Base-by-base conservation (phyloP, 2,888 invertebrate genomes). In the Eupithecia centaureata region DNA sequence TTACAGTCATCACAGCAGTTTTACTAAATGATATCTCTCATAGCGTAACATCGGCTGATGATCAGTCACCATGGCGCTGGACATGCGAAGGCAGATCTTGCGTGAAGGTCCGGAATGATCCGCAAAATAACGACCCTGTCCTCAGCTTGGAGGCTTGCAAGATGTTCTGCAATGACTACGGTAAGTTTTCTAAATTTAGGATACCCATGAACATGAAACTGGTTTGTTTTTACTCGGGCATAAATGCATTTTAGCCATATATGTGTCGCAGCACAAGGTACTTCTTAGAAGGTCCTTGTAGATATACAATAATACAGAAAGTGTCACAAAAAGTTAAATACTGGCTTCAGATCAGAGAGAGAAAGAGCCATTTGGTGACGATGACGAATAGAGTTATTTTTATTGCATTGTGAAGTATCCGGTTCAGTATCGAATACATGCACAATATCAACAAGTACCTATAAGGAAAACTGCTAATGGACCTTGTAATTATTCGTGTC, bases 111-210 rank as follows among this genome's bases (percentile, higher is more conserved):
- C 82, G 83, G 28, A 80, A 86, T 33, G 84, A 87, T 15, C 82
- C 83, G 0, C 73, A 79, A 35, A 80, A 79, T 70, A 73, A 75
- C 0, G 89, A 87, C 0, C 87, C 82, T 0, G 92, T 94, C 0
- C 84, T 95, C 35, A 93, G 94, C 76, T 82, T 95, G 69, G 90
- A 94, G 71, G 94, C 95, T 32, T 96, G 96, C 85, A 95, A 95
- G 80, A 87, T 95, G 85, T 94, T 94, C 81, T 95, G 95, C 78
- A 94, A 94, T 32, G 90, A 94, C 33, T 88, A 91, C 61, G 95
- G 95, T 82, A 73, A 73, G 63, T 35, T 4, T 59, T 32, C 4
- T 22, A 12, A 18, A 32, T 12, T 32, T 12, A 33, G 2, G 7
- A 18, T 38, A 12, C 15, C 3, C 7, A 38, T 12, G 15, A 4